These are phyloP conservation scores for Brenthis hecate DNA, from an alignment of 2,888 invertebrate species.

Conservation along the genomic window DNA sequence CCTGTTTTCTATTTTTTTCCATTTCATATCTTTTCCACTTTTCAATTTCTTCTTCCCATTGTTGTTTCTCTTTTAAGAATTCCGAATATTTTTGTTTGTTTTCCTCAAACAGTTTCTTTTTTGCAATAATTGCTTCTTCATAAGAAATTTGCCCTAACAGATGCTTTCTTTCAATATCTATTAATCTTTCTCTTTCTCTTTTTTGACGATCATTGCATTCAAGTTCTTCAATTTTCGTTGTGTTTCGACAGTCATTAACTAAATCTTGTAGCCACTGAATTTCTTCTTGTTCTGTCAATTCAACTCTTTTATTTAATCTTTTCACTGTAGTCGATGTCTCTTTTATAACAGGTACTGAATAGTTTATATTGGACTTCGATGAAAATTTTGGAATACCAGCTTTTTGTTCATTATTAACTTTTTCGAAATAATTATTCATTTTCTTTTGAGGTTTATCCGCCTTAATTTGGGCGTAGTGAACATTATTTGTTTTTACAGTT, in stretches of 20 bases:
- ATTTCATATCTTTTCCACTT: slow-evolving; percentile 74
- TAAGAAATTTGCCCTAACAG: slow-evolving; percentile 80
- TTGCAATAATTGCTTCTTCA: slow-evolving; percentile 83
- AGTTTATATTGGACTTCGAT: slow-evolving; percentile 38
- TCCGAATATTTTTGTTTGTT: slow-evolving; percentile 78
- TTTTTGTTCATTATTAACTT: slow-evolving; percentile 48
- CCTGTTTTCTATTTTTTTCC: slow-evolving; percentile 71
- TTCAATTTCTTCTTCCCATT: slow-evolving; percentile 76
- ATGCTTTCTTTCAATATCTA: slow-evolving; percentile 83
- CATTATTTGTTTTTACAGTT: slow-evolving; percentile 57
- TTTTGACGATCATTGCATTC: slow-evolving; percentile 71
- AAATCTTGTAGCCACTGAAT: slow-evolving; percentile 77
- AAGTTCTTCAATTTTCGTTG: slow-evolving; percentile 65
- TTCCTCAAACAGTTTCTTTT: slow-evolving; percentile 68
- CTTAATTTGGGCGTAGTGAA: slow-evolving; percentile 58
- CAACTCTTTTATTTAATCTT: slow-evolving; percentile 76
- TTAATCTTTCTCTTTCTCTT: slow-evolving; percentile 71
- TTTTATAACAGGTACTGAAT: slow-evolving; percentile 56
- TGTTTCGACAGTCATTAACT: slow-evolving; percentile 69
- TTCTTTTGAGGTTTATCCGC: slow-evolving; percentile 55
- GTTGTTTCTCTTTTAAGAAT: slow-evolving; percentile 74
- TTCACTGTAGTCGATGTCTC: slow-evolving; percentile 76
- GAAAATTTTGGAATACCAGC: slow-evolving; percentile 49
- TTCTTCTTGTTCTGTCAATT: slow-evolving; percentile 73
- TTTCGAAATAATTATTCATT: slow-evolving; percentile 52